These are phyloP conservation scores for Lagenorhynchus albirostris DNA, from an alignment of 2,113 vertebrate genomes.

Conservation along the genomic window DNA sequence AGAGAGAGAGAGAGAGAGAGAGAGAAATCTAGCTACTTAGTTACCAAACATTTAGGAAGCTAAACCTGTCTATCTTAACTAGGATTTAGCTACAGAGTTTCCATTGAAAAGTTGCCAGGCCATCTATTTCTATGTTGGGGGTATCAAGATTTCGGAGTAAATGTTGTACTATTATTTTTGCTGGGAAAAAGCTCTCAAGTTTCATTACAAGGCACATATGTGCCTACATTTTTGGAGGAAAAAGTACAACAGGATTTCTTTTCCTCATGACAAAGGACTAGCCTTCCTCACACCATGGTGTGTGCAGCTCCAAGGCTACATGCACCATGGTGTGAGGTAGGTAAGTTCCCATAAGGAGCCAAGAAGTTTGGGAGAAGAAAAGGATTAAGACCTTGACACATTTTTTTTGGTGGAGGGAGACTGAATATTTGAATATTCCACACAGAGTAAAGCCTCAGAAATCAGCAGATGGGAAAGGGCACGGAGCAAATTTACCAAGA, in stretches of 20 bases:
- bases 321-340: not conserved
- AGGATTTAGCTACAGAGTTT: not conserved
- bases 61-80: not conserved
- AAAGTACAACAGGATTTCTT: not conserved
- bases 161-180: not conserved
- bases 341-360: not conserved
- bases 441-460: not conserved
- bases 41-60: not conserved
- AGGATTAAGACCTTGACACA: not conserved
- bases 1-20: not conserved
- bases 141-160: not conserved
- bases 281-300: not conserved
- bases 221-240: not conserved
- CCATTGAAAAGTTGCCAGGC: not conserved
- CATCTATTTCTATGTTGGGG: not conserved
- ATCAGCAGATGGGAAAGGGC: not conserved
- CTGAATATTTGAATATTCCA: not conserved
- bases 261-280: not conserved
- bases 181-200: not conserved
- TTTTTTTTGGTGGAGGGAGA: accelerated
- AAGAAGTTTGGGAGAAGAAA: not conserved
- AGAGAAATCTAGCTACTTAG: not conserved
- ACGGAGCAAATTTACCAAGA: not conserved
- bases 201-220: not conserved
- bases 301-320: not conserved